These are phyloP conservation scores for Drusus annulatus DNA, from an alignment of 1,140 invertebrate genomes.

Conservation along the genomic window DNA sequence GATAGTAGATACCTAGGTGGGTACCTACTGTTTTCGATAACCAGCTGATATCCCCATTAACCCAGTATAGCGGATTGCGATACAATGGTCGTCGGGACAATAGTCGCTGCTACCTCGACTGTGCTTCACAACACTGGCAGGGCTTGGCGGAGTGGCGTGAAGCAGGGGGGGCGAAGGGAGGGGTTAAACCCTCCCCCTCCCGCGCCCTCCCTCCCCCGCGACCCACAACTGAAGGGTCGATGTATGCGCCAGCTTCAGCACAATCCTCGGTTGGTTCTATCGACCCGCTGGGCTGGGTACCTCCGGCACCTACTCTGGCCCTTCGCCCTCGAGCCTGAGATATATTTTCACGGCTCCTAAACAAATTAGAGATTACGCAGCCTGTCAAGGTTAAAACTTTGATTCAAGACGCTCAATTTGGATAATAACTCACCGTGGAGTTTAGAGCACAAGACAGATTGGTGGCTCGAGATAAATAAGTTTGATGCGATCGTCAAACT, in stretches of 20 bases:
- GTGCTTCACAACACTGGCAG: not conserved
- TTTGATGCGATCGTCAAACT: too few species aligned
- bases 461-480: not conserved
- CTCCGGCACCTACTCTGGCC: not conserved
- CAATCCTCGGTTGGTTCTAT: slow-evolving; percentile 29
- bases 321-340: slow-evolving; percentile 20
- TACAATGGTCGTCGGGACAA: slow-evolving; percentile 29
- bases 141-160: not conserved
- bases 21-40: slow-evolving; percentile 4
- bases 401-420: slow-evolving; percentile 1
- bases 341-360: slow-evolving; percentile 35
- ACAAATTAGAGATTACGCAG: slow-evolving; percentile 37
- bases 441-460: slow-evolving; percentile 4
- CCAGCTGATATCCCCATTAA: slow-evolving; percentile 40
- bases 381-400: slow-evolving; percentile 30
- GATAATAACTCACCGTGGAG: slow-evolving; percentile 3
- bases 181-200: not conserved
- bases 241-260: slow-evolving; percentile 30
- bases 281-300: slow-evolving; percentile 28
- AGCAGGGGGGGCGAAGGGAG: not conserved
- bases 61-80: slow-evolving; percentile 21
- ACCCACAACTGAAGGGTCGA: slow-evolving; percentile 27
- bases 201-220: slow-evolving; percentile 2
- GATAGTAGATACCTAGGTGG: not conserved
- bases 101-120: slow-evolving; percentile 17